phyloP scores from a whole-genome alignment of 2,797 vertebrate genomes.

The Phoeniculus purpureus region DNA sequence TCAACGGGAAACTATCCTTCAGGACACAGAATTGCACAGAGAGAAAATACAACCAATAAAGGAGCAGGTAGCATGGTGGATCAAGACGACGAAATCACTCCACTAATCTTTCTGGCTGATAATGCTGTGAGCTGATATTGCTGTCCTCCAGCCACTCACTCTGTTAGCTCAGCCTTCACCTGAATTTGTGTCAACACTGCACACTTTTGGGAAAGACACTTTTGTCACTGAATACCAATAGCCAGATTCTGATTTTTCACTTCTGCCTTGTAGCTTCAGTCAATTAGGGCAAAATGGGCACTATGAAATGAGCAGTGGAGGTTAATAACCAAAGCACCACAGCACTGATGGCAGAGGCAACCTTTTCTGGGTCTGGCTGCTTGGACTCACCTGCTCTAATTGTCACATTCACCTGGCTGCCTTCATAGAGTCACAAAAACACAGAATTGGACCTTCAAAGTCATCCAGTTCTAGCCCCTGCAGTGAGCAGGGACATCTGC shows the following conservation, averaged over 20 bases:
- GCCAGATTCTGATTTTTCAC: neutral
- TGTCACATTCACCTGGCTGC: neutral
- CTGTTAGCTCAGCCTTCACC: neutral
- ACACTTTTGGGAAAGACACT: neutral
- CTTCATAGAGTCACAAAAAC: neutral
- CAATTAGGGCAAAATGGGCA: neutral
- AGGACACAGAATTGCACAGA: neutral
- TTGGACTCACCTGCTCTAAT: neutral
- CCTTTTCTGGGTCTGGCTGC: neutral
- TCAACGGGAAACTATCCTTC: neutral
- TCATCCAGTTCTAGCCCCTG: too few relatives aligned
- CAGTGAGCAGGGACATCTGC: too few relatives aligned
- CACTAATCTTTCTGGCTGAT: neutral
- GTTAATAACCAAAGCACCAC: neutral
- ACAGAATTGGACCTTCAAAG: too few relatives aligned
- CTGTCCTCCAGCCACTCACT: neutral
- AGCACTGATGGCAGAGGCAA: neutral
- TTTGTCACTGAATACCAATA: neutral
- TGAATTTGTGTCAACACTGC: neutral
- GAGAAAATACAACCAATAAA: neutral
- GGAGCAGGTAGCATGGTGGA: neutral
- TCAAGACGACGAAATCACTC: neutral
- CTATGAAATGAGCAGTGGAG: neutral
- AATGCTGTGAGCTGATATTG: neutral
- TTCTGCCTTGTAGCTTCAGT: neutral